These are phyloP conservation scores for Dromiciops gliroides DNA, from an alignment of 2,113 vertebrate species.

Conservation along the genomic window DNA sequence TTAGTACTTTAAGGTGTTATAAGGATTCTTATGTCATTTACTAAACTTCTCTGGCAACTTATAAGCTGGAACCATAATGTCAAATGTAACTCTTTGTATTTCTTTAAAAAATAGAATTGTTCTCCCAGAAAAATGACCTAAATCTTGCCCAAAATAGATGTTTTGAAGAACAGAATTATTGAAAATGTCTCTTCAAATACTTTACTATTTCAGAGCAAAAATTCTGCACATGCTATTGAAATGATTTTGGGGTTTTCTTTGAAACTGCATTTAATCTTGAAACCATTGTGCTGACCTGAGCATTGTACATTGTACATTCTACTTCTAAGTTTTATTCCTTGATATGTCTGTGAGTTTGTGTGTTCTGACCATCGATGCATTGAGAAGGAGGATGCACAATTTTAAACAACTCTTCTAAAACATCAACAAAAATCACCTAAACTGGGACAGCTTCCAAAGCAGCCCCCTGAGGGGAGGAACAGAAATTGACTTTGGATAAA, in stretches of 20 bases:
- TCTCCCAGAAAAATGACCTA: background rate
- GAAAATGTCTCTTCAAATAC: slow-evolving; percentile 58
- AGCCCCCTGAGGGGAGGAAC: background rate
- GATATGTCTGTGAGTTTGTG: background rate
- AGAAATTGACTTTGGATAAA: background rate
- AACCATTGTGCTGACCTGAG: background rate
- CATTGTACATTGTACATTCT: too few species aligned
- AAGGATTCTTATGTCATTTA: background rate
- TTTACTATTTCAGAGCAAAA: slow-evolving; percentile 40
- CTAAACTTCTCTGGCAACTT: background rate
- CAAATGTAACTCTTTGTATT: background rate
- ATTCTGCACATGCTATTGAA: background rate
- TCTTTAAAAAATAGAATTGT: background rate
- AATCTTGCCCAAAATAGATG: background rate
- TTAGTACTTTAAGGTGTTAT: background rate
- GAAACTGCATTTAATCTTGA: background rate
- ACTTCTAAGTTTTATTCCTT: background rate
- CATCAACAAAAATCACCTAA: background rate
- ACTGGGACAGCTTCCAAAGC: background rate
- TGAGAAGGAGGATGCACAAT: background rate
- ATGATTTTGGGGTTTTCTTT: background rate
- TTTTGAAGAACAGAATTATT: background rate
- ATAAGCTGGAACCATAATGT: background rate
- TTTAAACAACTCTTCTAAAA: background rate
- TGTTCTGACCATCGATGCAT: background rate